A percentile compares a stretch with the other conserved stretches of the same genome.
phyloP scores from a whole-genome alignment of 2,888 invertebrate genomes.

The Parnassius orleans region DNA sequence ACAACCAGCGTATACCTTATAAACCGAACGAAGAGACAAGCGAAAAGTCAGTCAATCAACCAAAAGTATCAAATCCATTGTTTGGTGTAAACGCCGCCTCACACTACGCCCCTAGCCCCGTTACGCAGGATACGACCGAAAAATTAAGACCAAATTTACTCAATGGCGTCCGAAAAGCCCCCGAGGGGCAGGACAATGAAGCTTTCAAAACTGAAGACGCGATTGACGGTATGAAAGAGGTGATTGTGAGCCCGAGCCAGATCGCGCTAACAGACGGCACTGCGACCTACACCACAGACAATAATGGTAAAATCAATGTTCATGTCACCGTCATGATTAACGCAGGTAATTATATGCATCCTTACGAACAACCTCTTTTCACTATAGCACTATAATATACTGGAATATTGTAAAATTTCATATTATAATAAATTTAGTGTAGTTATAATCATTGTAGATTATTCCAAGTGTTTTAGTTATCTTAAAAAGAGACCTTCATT shows the following conservation, averaged over 20 bases:
- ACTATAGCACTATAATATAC: constrained; percentile 25
- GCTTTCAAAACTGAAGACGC: constrained; percentile 82
- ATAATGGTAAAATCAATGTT: constrained; percentile 94
- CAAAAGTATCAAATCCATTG: constrained; percentile 67
- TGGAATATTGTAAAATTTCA: constrained; percentile 13
- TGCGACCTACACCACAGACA: constrained; percentile 84
- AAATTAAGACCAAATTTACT: constrained; percentile 59
- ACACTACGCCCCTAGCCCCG: constrained; percentile 65
- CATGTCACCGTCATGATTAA: constrained; percentile 93
- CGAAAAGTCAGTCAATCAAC: constrained; percentile 50
- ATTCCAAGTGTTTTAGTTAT: no score
- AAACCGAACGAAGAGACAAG: constrained; percentile 53
- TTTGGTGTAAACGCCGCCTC: constrained; percentile 76
- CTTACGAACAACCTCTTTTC: constrained; percentile 56
- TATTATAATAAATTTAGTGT: constrained; percentile 8
- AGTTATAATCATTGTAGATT: neutral
- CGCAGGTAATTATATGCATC: constrained; percentile 83
- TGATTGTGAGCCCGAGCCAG: constrained; percentile 69
- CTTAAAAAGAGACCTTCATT: no score
- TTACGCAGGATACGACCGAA: constrained; percentile 41
- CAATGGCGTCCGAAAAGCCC: constrained; percentile 84
- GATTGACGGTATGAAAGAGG: constrained; percentile 81
- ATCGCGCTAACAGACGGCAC: constrained; percentile 75
- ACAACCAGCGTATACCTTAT: constrained; percentile 52
- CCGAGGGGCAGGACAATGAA: constrained; percentile 92